phyloP scores from a whole-genome alignment of 2,888 invertebrate species.

The Agonum fuliginosum region DNA sequence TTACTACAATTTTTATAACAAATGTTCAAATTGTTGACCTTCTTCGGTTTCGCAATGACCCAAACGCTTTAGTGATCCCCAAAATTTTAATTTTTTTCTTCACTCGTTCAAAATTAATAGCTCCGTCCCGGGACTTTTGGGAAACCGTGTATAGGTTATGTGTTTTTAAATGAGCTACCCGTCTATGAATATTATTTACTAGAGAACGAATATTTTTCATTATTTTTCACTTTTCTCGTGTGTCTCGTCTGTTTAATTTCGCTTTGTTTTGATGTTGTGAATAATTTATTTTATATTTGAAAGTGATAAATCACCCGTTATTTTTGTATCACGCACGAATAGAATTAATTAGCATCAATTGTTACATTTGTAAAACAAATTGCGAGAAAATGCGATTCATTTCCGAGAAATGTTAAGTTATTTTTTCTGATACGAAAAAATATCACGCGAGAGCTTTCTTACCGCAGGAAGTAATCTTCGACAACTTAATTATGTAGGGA shows the following conservation, averaged over 20 bases:
- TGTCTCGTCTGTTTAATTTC: too few species aligned
- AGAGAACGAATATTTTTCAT: too few species aligned
- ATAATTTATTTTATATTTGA: slow-evolving; percentile 32
- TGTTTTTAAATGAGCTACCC: too few species aligned
- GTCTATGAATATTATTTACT: slow-evolving; percentile 8
- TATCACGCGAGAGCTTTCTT: background rate
- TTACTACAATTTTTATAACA: too few species aligned
- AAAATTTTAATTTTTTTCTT: too few species aligned
- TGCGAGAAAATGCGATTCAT: slow-evolving; percentile 10
- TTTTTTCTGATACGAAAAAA: background rate
- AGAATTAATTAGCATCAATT: slow-evolving; percentile 33
- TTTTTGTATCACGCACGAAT: slow-evolving; percentile 18
- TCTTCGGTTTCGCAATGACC: too few species aligned
- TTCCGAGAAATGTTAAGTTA: slow-evolving; percentile 16
- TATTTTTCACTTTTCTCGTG: too few species aligned
- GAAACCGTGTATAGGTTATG: too few species aligned
- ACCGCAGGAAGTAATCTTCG: background rate
- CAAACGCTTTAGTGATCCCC: too few species aligned
- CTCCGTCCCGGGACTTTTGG: too few species aligned
- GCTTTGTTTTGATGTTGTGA: slow-evolving; percentile 15
- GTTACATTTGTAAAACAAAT: slow-evolving; percentile 39
- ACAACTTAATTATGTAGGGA: slow-evolving; percentile 9
- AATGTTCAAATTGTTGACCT: too few species aligned
- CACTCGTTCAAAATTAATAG: too few species aligned
- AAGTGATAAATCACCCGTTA: background rate